Evolutionary conservation across 1,140 invertebrate species (phyloP), one percentile per base, ranked within the genome.

Genomic region (Aphidius ervi): DNA sequence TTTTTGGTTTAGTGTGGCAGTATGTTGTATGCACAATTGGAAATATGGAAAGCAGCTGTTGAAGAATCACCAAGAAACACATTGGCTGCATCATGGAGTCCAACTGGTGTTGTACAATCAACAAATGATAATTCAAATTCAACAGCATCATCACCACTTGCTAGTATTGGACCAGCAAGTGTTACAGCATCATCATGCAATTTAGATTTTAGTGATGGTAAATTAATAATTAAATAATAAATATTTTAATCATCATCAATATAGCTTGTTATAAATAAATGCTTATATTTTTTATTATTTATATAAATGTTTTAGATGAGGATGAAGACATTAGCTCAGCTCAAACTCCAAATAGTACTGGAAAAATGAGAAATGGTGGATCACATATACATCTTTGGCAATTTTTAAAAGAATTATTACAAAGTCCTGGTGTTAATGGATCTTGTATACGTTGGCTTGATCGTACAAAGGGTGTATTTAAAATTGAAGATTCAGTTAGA

Each of bases 311-410:
- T 50, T 40, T 58, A 83, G 85, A 87, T 65, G 85, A 86, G 16
- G 85, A 83, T 39, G 84, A 85, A 31, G 83, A 85, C 49, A 67
- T 76, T 4, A 65, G 37, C 37, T 46, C 61, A 7, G 57, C 50
- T 60, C 73, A 10, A 58, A 31, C 0, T 2, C 69, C 7, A 52
- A 61, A 40, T 7, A 49, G 49, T 1, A 67, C 67, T 59, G 74
- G 73, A 6, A 81, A 80, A 62, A 78, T 78, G 64, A 80, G 84
- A 42, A 82, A 79, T 60, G 82, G 85, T 16, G 88, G 88, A 46
- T 89, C 92, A 0, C 94, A 97, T 73, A 99, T 99, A 67, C 96
- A 99, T 73, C 82, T 99, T n/a, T 99, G 97, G 97, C 95, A 99
- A 78, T 99, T 99, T 79, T 82, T 99, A 10, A 97, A 98, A 72